Evolutionary conservation across 2,888 invertebrate species (phyloP).

Genomic region (Eupithecia vulgata): DNA sequence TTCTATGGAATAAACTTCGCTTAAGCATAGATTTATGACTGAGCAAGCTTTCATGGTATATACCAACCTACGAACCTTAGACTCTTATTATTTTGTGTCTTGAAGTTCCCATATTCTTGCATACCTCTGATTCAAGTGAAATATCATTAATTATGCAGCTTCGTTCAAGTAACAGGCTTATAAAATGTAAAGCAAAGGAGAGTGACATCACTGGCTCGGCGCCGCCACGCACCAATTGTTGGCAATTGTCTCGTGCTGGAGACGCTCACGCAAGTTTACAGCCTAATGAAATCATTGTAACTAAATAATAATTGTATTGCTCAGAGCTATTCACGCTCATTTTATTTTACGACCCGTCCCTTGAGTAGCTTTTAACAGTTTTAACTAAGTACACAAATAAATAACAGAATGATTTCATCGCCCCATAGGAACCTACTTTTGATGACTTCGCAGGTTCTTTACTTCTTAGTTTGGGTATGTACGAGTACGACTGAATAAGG

Average conservation of each 20-base stretch:
- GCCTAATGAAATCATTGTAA: conserved; percentile 72
- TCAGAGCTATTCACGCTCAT: conserved; percentile 35
- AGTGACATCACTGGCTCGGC: conserved; percentile 81
- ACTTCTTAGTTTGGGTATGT: background rate
- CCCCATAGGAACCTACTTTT: background rate
- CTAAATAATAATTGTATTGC: conserved; percentile 70
- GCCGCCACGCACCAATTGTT: conserved; percentile 77
- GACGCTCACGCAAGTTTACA: conserved; percentile 58
- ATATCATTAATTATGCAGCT: background rate
- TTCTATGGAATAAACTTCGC: too few relatives aligned
- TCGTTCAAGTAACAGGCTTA: background rate
- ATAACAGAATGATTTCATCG: conserved; percentile 5
- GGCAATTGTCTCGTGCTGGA: conserved; percentile 75
- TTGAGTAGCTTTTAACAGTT: conserved; percentile 30
- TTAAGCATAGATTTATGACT: too few relatives aligned
- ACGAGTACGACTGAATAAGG: background rate
- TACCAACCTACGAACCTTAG: too few relatives aligned
- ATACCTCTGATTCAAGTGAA: background rate
- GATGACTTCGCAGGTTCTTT: background rate
- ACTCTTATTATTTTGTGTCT: background rate
- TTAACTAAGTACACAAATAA: conserved; percentile 1
- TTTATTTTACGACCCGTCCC: conserved; percentile 48
- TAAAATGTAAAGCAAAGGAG: conserved; percentile 43
- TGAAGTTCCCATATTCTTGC: background rate
- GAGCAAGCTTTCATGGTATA: too few relatives aligned